Evolutionary conservation across 92 coral and sea anemone species (phyloP), one percentile per base, ranked within the genome.

Genomic region (Diadumene lineata): DNA sequence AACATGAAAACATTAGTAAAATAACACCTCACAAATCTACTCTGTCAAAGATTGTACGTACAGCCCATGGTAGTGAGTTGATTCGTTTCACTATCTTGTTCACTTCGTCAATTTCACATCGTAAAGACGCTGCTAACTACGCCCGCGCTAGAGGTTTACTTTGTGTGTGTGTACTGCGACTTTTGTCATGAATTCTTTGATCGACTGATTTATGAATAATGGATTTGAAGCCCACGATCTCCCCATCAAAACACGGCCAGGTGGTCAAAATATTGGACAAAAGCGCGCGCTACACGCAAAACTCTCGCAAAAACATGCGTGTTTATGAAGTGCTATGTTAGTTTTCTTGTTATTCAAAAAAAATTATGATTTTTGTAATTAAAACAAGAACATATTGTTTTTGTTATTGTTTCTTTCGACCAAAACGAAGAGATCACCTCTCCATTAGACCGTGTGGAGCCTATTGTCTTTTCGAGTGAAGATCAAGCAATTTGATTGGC

Each of bases 221-320:
- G 77, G 56, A 86, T 86, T 58, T 48, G 66, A 34, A 56, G 53
- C 68, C 69, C 79, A 82, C 81, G 91, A 81, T 72, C 87, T 31
- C 79, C 29, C 81, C 81, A 86, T 77, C 87, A 86, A 77, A 82
- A 86, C 91, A 86, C 71, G 50, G 75, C 91, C 91, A 86, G 91
- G 91, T 86, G 91, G 84, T 76, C 17, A 18, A 15, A n/a, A n/a
- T n/a, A n/a, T n/a, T n/a, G 31, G 19, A 76, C 79, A 69, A 71
- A 70, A 66, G 23, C 77, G 77, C 77, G 77, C 66, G 66, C 16
- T 50, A 72, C 31, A 34, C 31, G 29, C 17, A 28, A 15, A 31
- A 31, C 26, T 43, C 34, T 0, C 25, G 77, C 66, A n/a, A 70
- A 11, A 53, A 21, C 66, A 53, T 33, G 53, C 66, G 77, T 30